These are phyloP conservation scores for Medauroidea extradentata DNA, from an alignment of 1,140 invertebrate species.

Conservation along the genomic window DNA sequence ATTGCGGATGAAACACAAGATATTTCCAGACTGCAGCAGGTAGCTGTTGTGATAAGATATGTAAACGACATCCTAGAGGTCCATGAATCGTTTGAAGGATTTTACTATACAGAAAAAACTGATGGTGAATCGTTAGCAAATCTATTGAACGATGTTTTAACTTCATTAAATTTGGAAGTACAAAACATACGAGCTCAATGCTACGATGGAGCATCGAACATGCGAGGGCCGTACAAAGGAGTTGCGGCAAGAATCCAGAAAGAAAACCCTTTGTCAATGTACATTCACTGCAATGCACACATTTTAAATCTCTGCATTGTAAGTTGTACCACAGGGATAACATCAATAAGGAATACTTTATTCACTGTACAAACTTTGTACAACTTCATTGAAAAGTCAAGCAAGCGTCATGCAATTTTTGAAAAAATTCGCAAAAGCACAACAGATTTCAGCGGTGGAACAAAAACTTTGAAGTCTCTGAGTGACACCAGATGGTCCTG, in stretches of 20 bases:
- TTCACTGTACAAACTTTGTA: too few relatives aligned
- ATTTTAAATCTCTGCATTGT: conserved; percentile 7
- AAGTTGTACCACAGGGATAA: too few relatives aligned
- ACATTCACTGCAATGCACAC: conserved; percentile 14
- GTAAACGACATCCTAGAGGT: conserved; percentile 14
- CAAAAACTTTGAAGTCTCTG: conserved; percentile 4
- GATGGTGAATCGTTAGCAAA: conserved; percentile 11
- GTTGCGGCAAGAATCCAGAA: conserved; percentile 10
- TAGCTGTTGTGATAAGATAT: conserved; percentile 12
- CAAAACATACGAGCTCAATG: conserved; percentile 15
- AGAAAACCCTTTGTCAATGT: conserved; percentile 14
- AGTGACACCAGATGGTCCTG: conserved; percentile 8
- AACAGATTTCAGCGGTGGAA: background rate
- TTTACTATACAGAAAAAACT: conserved; percentile 17
- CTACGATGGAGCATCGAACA: conserved; percentile 15
- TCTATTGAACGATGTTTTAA: conserved; percentile 15
- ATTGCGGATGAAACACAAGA: conserved; percentile 13
- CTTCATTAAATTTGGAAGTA: conserved; percentile 15
- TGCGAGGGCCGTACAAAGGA: conserved; percentile 13
- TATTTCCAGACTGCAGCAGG: conserved; percentile 10
- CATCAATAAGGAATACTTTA: too few relatives aligned
- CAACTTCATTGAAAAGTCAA: background rate
- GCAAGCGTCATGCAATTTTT: conserved; percentile 4
- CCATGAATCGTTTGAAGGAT: conserved; percentile 13
- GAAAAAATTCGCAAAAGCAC: conserved; percentile 5